A percentile compares a stretch with the other conserved stretches of the same genome.
phyloP scores from a whole-genome alignment of 2,888 invertebrate species.

The Neelides folsomi region DNA sequence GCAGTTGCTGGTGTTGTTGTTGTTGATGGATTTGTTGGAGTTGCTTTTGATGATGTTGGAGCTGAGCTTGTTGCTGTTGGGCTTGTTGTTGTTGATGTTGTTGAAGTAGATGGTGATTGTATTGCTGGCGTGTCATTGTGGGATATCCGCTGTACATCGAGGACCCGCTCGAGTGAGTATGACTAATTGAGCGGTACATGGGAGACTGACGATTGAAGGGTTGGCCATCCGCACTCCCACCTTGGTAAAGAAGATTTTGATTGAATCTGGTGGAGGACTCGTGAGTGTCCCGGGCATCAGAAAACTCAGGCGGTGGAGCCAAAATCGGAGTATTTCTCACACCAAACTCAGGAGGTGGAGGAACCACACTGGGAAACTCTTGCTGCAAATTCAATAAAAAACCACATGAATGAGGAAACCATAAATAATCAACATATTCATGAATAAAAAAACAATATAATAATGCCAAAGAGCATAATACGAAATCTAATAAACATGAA shows the following conservation, averaged over 20 bases:
- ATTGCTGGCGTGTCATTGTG: conserved; percentile 31
- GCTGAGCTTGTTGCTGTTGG: conserved; percentile 16
- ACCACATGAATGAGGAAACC: neutral
- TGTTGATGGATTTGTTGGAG: conserved; percentile 12
- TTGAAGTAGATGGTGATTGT: conserved; percentile 23
- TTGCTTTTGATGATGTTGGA: conserved; percentile 7
- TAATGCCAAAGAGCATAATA: too few relatives aligned
- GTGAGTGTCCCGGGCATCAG: conserved; percentile 37
- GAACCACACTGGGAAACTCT: conserved; percentile 42
- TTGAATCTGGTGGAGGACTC: conserved; percentile 32
- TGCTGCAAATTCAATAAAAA: conserved; percentile 17
- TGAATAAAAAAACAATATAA: too few relatives aligned
- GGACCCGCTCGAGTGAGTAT: conserved; percentile 29
- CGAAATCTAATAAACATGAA: too few relatives aligned
- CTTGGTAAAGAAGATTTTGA: conserved; percentile 18
- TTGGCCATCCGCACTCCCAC: conserved; percentile 6
- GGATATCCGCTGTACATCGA: conserved; percentile 33
- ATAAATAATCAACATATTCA: neutral
- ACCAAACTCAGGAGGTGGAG: conserved; percentile 49
- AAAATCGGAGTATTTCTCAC: conserved; percentile 43
- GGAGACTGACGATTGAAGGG: conserved; percentile 32
- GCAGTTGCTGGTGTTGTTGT: conserved; percentile 36
- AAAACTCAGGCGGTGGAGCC: conserved; percentile 82
- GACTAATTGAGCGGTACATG: conserved; percentile 32
- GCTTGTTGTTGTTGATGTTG: conserved; percentile 19